Base-by-base conservation (phyloP, 2,888 invertebrate species). In the Apodemia zela region DNA sequence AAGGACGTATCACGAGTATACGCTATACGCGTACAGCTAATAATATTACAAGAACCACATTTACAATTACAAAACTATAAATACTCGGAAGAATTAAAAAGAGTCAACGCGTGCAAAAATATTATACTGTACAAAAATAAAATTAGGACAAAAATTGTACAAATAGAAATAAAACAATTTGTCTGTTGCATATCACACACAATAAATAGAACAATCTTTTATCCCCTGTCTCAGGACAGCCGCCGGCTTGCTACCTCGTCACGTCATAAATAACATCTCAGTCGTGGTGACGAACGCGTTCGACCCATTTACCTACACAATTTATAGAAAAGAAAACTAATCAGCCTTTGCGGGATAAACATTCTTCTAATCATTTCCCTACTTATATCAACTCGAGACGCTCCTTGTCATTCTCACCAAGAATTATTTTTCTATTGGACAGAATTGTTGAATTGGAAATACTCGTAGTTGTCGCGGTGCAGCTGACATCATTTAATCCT, bases 271-370 rank as follows among this genome's bases (percentile, higher is more conserved):
- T 66, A 69, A 66, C 63, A 67, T 57, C 67, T 74, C 72, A 73
- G 72, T 73, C 73, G 70, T 65, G 62, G 68, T 67, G 71, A 68
- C 70, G 65, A 65, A 54, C 61, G 59, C 54, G 29, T 59, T 62
- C 42, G 51, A 59, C 61, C 59, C 25, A 54, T 65, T 63, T 63
- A 59, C 49, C 33, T 63, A 60, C 62, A 62, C 63, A 61, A 51
- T 35, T 66, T 58, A 57, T 17, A 60, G 57, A 63, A 54, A 21
- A 68, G 81, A 84, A 66, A 67, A 68, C 82, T 84, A 83, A 83
- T 87, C 87, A 88, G 87, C 85, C 87, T 89, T 89, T 81, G 76
- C 74, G 74, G 80, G 79, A 76, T 76, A 73, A 77, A 75, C 80
- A 81, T 80, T 76, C 76, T 72, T 77, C 62, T 64, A 65, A 66